These are phyloP conservation scores for Gryllus longicercus DNA, from an alignment of 2,888 invertebrate genomes.

Conservation along the genomic window DNA sequence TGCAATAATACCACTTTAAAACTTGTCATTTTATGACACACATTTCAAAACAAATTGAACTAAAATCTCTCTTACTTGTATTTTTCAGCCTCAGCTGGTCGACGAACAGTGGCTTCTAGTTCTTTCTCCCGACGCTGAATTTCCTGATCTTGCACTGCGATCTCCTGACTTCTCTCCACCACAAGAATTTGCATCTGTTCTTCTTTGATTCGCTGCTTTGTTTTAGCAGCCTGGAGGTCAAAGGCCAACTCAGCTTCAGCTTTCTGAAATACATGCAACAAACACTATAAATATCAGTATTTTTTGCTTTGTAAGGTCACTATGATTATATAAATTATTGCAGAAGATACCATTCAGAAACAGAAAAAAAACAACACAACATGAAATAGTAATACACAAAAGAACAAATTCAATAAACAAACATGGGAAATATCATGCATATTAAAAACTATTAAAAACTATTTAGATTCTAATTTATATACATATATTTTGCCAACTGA, in stretches of 20 bases:
- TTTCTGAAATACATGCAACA: slow-evolving; percentile 50
- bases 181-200: slow-evolving; percentile 96
- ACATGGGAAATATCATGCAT: too few relatives aligned
- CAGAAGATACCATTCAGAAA: background rate
- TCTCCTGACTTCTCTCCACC: slow-evolving; percentile 88
- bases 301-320: background rate
- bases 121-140: slow-evolving; percentile 87
- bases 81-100: slow-evolving; percentile 96
- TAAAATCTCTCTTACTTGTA: slow-evolving; percentile 48
- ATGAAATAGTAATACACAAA: too few relatives aligned
- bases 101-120: slow-evolving; percentile 85
- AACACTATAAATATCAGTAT: background rate
- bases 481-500: too few relatives aligned
- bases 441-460: too few relatives aligned
- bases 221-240: slow-evolving; percentile 91
- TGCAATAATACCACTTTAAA: too few relatives aligned
- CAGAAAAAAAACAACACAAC: too few relatives aligned
- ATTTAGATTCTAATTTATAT: too few relatives aligned
- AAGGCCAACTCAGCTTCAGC: slow-evolving; percentile 93
- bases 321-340: background rate
- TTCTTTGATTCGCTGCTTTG: slow-evolving; percentile 91
- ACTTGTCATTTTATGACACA: too few relatives aligned
- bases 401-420: too few relatives aligned
- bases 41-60: too few relatives aligned
- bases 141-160: slow-evolving; percentile 94